Evolutionary conservation across 2,797 vertebrate genomes (phyloP).

Genomic region (Mormyrops boulengeri): DNA sequence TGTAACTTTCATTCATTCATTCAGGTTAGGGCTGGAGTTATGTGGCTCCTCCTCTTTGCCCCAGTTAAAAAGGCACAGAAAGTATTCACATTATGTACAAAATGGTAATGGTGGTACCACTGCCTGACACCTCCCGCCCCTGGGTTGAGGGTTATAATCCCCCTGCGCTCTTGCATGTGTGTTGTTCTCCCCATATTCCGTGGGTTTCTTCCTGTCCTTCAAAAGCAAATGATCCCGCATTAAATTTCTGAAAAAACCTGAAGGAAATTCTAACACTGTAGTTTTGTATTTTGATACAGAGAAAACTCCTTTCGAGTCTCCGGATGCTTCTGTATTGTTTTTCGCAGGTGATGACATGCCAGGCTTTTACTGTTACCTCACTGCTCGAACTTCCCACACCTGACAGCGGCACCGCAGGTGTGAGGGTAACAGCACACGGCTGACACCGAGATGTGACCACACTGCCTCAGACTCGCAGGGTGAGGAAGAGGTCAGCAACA

Average conservation of each 20-base stretch:
- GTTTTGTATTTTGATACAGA: not conserved
- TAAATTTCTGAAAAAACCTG: not conserved
- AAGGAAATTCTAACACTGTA: not conserved
- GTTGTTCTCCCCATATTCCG: not conserved
- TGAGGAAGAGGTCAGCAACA: conserved; percentile 59
- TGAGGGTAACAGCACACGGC: conserved; percentile 37
- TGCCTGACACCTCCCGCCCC: not conserved
- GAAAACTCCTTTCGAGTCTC: not conserved
- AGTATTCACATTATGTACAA: not conserved
- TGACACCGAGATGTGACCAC: conserved; percentile 44
- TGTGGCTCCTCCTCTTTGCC: not conserved
- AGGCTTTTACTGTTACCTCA: conserved; percentile 38
- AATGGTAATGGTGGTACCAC: not conserved
- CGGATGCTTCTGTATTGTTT: conserved; percentile 1
- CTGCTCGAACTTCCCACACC: conserved; percentile 55
- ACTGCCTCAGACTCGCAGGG: conserved; percentile 47
- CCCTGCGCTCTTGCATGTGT: not conserved
- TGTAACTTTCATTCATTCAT: not conserved
- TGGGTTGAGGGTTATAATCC: not conserved
- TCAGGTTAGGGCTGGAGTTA: not conserved
- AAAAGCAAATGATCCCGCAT: not conserved
- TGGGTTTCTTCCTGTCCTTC: not conserved
- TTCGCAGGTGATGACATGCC: conserved; percentile 48
- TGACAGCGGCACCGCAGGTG: conserved; percentile 42
- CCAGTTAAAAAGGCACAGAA: not conserved